Evolutionary conservation across 64 coral and sea anemone genomes (phyloP).

Genomic region (Cladopsammia gracilis): DNA sequence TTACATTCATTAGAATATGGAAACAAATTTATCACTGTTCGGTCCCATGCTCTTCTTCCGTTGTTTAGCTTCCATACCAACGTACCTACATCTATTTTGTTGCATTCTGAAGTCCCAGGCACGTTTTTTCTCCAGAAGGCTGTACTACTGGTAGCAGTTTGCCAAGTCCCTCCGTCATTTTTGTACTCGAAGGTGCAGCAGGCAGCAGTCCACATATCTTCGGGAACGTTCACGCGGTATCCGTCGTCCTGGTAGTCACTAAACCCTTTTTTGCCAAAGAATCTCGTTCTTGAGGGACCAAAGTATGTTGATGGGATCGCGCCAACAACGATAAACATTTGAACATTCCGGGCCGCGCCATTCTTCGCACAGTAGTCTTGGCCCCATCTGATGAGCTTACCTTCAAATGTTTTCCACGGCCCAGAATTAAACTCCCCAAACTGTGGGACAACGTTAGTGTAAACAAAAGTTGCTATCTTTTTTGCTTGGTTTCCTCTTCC

Average conservation of each 20-base stretch:
- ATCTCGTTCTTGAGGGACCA: not conserved
- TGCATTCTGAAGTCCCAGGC: not conserved
- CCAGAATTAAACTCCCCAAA: not conserved
- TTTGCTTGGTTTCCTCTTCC: not conserved
- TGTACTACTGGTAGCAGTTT: not conserved
- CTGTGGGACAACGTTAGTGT: conserved; percentile 12
- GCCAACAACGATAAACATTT: not conserved
- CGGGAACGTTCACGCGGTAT: not conserved
- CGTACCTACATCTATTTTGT: not conserved
- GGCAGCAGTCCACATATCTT: not conserved
- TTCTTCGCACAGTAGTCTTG: not conserved
- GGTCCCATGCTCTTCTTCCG: too few species aligned
- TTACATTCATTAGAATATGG: not conserved
- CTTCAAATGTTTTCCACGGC: not conserved
- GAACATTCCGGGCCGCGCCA: not conserved
- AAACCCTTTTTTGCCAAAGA: not conserved
- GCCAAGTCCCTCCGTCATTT: not conserved
- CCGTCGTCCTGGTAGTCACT: not conserved
- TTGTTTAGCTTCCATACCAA: not conserved
- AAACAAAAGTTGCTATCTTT: conserved; percentile 15
- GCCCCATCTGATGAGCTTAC: not conserved
- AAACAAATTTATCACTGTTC: not conserved
- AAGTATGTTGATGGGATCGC: not conserved
- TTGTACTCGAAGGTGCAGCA: not conserved
- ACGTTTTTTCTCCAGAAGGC: not conserved